Evolutionary conservation across 2,797 vertebrate genomes (phyloP), one percentile per base, ranked within the genome.

Genomic region (Tarsius wallacei): DNA sequence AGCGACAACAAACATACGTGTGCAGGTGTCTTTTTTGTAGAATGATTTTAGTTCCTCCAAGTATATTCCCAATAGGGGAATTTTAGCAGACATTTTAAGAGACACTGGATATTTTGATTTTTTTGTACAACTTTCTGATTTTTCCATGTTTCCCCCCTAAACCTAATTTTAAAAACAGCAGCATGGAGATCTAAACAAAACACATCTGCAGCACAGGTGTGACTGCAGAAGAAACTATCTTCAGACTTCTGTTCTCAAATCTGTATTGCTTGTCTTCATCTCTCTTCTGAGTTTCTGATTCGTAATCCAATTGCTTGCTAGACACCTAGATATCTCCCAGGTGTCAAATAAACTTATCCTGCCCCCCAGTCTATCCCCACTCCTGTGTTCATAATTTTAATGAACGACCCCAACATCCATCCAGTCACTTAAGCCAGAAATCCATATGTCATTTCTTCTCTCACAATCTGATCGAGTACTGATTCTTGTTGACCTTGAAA

Each of bases 401-500:
- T 26, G 5, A 84, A 85, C 47, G 82, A 13, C 51, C n/a, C 42
- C 36, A 53, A 57, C 47, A 51, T 36, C 19, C 8, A 47, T 49
- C 22, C 66, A 66, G 68, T 42, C 80, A 28, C 31, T 64, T 82
- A 88, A 80, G 33, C 8, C 16, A 53, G 87, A 94, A 87, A 90
- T 97, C 66, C 68, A 3, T 33, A 85, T 4, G 49, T n/a, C 51
- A 49, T 63, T 14, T 51, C 31, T 63, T 71, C 66, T 90, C 26
- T 70, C 64, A 49, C 71, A 53, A 61, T 26, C 36, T 16, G 63
- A 42, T 78, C 63, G 42, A 49, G 59, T 19, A n/a, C 57, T 36
- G 49, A 81, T 81, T 90, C 47, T 84, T 94, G 66, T 64, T 84
- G 70, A 93, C 71, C 81, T 90, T 90, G 70, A 90, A 71, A 84